These are phyloP conservation scores for Parnassius orleans DNA, from an alignment of 2,888 invertebrate species.

Conservation along the genomic window DNA sequence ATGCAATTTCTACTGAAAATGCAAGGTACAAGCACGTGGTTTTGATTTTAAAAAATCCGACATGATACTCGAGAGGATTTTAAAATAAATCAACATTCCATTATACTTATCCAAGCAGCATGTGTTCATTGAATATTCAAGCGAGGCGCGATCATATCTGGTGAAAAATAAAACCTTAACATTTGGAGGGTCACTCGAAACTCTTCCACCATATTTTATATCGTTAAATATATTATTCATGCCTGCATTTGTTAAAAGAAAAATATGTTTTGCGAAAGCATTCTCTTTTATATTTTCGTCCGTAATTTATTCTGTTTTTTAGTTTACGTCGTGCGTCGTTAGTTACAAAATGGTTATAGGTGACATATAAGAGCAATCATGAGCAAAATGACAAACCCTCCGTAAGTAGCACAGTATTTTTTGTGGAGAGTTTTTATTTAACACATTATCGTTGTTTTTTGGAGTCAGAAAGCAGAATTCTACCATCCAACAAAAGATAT, in stretches of 20 bases:
- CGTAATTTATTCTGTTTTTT: too few relatives aligned
- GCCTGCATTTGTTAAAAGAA: slow-evolving; percentile 12
- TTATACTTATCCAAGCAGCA: not conserved
- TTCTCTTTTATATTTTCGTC: not conserved
- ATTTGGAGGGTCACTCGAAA: slow-evolving; percentile 12
- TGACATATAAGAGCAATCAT: too few relatives aligned
- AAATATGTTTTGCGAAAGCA: too few relatives aligned
- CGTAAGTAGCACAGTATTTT: too few relatives aligned
- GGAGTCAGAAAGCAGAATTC: too few relatives aligned
- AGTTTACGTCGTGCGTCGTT: too few relatives aligned
- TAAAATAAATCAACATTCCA: slow-evolving; percentile 21
- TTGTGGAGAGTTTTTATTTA: too few relatives aligned
- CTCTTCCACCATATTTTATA: slow-evolving; percentile 17
- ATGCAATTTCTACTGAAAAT: too few relatives aligned
- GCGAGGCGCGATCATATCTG: slow-evolving; percentile 20
- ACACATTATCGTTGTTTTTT: too few relatives aligned
- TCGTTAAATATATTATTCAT: slow-evolving; percentile 22
- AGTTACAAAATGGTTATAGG: too few relatives aligned
- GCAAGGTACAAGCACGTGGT: not conserved
- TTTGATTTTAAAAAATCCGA: not conserved
- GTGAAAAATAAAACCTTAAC: slow-evolving; percentile 22
- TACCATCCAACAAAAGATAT: too few relatives aligned
- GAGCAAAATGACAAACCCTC: too few relatives aligned
- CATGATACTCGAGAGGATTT: slow-evolving; percentile 1
- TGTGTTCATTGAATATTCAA: slow-evolving; percentile 25